Evolutionary conservation across 2,113 vertebrate genomes (phyloP), one percentile per base, ranked within the genome.

Genomic region (Aphyosemion australe): DNA sequence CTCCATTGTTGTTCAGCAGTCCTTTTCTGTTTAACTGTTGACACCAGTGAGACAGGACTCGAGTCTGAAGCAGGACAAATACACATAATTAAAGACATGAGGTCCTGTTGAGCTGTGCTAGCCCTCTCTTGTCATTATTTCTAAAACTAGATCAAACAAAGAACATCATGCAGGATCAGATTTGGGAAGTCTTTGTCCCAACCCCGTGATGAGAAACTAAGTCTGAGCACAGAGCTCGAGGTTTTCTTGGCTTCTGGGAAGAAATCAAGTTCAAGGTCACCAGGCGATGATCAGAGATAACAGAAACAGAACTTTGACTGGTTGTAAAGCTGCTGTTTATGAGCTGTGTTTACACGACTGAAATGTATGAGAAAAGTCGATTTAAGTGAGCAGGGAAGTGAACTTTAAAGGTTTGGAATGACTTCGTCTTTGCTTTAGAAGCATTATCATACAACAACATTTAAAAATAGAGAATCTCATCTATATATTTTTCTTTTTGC

Each of bases 241-340:
- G 37, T 39, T 39, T 8, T 39, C 11, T 39, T 39, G 37, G 41
- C 12, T 42, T 42, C 43, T 60, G 20, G 11, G 21, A 60, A 60
- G 8, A 19, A 37, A 19, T 20, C 32, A 39, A 62, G 60, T 34
- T 34, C 63, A 65, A 65, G 63, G 63, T 32, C 51, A 47, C 26
- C 26, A 19, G 51, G 13, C 16, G 34, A 16, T 55, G 9, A 46
- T 55, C 18, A 51, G 1, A 41, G 37, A 37, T 26, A 31, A 19
- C 34, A 10, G 14, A 37, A 54, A 2, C 8, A 18, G 14, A 19
- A 16, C 31, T 43, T 45, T 34, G 41, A 32, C 51, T 11, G 20
- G 50, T 51, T 55, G 63, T 55, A 55, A 46, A 47, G 47, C 31
- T 18, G n/a, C 47, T 16, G 34, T 12, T 26, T 5, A 51, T 3